A percentile compares a stretch with the other conserved stretches of the same genome.
Evolutionary conservation across 2,113 vertebrate species (phyloP).

Genomic region (Zingel zingel): DNA sequence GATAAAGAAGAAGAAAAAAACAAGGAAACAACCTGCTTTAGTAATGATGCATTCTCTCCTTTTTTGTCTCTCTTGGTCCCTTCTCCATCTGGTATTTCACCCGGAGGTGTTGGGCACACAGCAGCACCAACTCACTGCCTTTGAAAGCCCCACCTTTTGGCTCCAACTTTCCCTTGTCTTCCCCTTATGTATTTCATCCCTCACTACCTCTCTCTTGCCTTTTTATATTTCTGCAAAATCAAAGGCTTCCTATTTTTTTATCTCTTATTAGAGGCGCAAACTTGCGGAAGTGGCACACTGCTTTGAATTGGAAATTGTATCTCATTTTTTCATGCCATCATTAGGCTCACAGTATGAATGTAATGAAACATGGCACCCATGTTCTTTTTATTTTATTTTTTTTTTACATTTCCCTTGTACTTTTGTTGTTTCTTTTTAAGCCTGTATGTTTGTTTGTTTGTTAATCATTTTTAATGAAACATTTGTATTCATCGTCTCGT

Average conservation of each 20-base stretch:
- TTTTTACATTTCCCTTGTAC: neutral
- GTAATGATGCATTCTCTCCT: slow-evolving; percentile 51
- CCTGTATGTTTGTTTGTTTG: slow-evolving; percentile 27
- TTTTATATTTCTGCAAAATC: slow-evolving; percentile 47
- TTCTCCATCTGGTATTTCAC: slow-evolving; percentile 53
- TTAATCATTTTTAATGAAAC: neutral
- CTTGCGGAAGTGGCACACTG: slow-evolving; percentile 19
- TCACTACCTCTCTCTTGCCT: slow-evolving; percentile 7
- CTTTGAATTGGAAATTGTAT: slow-evolving; percentile 35
- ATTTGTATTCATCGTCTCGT: slow-evolving; percentile 10
- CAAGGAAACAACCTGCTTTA: slow-evolving; percentile 55
- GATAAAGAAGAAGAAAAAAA: slow-evolving; percentile 39
- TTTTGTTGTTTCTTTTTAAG: neutral
- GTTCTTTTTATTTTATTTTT: neutral
- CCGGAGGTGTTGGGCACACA: slow-evolving; percentile 46
- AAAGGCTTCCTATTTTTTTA: slow-evolving; percentile 19
- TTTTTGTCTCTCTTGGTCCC: slow-evolving; percentile 24
- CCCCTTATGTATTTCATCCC: slow-evolving; percentile 37
- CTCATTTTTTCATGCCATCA: slow-evolving; percentile 28
- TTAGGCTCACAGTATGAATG: slow-evolving; percentile 45
- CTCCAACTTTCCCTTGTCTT: slow-evolving; percentile 28
- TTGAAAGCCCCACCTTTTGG: slow-evolving; percentile 43
- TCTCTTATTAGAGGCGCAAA: slow-evolving; percentile 26
- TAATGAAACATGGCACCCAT: slow-evolving; percentile 14
- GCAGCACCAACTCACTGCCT: slow-evolving; percentile 38